Evolutionary conservation across 1,140 invertebrate genomes (phyloP).

Genomic region (Polyergus mexicanus): DNA sequence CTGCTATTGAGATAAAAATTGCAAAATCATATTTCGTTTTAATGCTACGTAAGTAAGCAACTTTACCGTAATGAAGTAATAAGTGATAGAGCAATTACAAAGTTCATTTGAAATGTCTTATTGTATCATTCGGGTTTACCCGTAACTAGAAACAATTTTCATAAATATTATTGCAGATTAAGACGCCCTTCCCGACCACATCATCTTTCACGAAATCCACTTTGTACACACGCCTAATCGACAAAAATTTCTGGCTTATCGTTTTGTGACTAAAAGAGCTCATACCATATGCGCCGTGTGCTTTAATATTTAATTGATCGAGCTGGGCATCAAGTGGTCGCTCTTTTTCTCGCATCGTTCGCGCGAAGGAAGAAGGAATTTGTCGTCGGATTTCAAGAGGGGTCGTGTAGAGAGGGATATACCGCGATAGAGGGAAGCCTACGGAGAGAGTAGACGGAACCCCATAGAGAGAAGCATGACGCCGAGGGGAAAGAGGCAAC

Average conservation of each 20-base stretch:
- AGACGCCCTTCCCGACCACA: neutral
- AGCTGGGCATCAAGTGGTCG: slow-evolving; percentile 49
- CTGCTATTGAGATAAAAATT: slow-evolving; percentile 22
- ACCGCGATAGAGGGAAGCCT: slow-evolving; percentile 17
- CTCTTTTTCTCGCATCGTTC: neutral
- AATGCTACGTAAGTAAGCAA: neutral
- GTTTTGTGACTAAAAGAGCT: neutral
- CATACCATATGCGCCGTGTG: neutral
- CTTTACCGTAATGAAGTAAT: slow-evolving; percentile 8
- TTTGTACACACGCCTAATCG: neutral
- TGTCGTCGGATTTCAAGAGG: slow-evolving; percentile 70
- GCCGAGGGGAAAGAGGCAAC: slow-evolving; percentile 68
- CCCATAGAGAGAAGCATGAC: slow-evolving; percentile 47
- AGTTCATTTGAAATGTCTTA: neutral
- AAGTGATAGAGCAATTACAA: slow-evolving; percentile 4
- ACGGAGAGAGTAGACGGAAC: slow-evolving; percentile 44
- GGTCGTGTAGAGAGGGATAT: slow-evolving; percentile 42
- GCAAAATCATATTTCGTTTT: slow-evolving; percentile 28
- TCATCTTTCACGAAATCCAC: neutral
- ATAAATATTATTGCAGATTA: slow-evolving; percentile 14
- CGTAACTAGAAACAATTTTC: neutral
- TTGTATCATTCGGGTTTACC: neutral
- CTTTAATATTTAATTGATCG: slow-evolving; percentile 36
- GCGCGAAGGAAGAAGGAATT: slow-evolving; percentile 64
- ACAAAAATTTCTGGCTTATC: neutral